Percentiles rank a stretch among this genome's conserved stretches.
These are phyloP conservation scores for Aurelia sp. DNA, from an alignment of 30 jellyfish, hydroid and myxozoan genomes.

Conservation along the genomic window DNA sequence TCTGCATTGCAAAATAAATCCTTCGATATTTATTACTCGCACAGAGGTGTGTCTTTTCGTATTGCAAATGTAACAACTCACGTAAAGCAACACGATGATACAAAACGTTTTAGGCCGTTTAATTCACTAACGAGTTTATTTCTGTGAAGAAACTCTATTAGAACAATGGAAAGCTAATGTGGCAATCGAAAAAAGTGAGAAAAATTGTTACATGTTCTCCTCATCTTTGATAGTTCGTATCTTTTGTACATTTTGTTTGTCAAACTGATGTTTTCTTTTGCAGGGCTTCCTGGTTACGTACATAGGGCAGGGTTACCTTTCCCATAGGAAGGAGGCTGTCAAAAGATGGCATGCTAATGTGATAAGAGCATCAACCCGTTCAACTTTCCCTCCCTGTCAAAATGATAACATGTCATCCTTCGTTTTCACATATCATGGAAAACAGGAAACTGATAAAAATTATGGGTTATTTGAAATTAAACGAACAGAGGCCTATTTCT, in stretches of 20 bases:
- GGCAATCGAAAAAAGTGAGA: background rate
- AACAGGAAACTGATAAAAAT: slow-evolving; percentile 3
- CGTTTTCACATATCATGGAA: background rate
- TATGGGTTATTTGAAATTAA: background rate
- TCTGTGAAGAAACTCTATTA: no score
- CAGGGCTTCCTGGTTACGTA: slow-evolving; percentile 23
- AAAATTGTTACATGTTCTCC: no score
- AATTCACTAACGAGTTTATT: background rate
- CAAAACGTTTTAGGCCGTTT: background rate
- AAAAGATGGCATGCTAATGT: slow-evolving; percentile 5
- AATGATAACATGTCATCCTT: background rate
- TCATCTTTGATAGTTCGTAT: no score
- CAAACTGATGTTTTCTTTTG: no score
- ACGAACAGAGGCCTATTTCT: no score
- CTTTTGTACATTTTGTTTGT: no score
- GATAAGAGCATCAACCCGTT: background rate
- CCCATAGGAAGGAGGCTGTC: slow-evolving; percentile 60
- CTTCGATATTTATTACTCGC: slow-evolving; percentile 10
- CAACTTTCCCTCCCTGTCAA: background rate
- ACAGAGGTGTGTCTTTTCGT: slow-evolving; percentile 20
- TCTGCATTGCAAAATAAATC: slow-evolving; percentile 19
- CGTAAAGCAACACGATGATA: background rate
- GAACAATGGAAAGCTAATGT: background rate
- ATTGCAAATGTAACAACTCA: slow-evolving; percentile 19
- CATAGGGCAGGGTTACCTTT: slow-evolving; percentile 10